A percentile compares a stretch with the other conserved stretches of the same genome.
Evolutionary conservation across 23 tunicate species (phyloP).

Genomic region (Styela plicata): DNA sequence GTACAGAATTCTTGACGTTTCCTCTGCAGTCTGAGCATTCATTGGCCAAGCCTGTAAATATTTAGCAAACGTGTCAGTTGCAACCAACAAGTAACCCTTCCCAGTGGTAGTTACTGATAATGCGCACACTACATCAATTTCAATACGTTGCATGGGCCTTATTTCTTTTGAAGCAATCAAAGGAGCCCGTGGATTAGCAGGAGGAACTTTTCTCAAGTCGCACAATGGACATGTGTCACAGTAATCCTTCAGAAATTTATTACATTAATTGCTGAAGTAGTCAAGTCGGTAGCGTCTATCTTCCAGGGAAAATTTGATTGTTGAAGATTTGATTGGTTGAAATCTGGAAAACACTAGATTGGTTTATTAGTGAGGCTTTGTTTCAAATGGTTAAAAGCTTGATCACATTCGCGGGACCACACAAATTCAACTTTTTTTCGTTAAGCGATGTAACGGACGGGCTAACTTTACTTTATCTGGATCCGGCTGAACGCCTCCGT

Average conservation of each 20-base stretch:
- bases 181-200: neutral
- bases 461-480: neutral
- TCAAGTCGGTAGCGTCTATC: no score
- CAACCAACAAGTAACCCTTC: conserved; percentile 12
- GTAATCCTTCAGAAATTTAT: no score
- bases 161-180: conserved; percentile 1
- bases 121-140: conserved; percentile 19
- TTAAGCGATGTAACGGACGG: no score
- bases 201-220: neutral
- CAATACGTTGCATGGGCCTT: conserved; percentile 14
- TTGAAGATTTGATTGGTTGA: no score
- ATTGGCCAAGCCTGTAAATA: conserved; percentile 41
- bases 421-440: no score
- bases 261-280: no score
- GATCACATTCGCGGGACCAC: neutral
- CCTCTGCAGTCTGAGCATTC: conserved; percentile 17
- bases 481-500: neutral
- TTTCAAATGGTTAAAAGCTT: neutral
- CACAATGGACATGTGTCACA: neutral
- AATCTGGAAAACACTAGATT: conserved; percentile 7
- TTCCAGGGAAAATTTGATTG: no score
- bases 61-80: neutral
- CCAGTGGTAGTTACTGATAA: conserved; percentile 22
- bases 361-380: neutral
- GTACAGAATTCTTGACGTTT: conserved; percentile 18